Conservation (phyloP, 2,888 invertebrate species). For the Drosophila robusta region DNA sequence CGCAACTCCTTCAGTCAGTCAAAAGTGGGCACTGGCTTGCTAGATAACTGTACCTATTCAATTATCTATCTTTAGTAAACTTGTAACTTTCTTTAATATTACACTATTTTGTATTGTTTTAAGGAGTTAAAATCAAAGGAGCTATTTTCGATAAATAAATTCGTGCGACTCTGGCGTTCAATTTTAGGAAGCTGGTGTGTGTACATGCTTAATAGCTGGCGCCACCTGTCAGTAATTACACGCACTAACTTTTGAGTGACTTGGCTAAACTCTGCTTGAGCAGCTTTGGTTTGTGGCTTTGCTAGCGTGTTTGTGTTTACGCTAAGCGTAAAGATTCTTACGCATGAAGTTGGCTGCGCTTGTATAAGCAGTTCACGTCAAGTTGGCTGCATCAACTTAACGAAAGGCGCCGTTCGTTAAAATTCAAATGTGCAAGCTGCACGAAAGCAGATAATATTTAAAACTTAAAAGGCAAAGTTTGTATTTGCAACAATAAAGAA, state of each 20-base stretch:
- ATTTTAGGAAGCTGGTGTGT: background rate
- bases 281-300: background rate
- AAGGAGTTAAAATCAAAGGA: slow-evolving; percentile 5
- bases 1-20: background rate
- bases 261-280: rapidly evolving
- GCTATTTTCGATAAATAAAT: slow-evolving; percentile 32
- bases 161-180: background rate
- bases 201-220: background rate
- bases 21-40: too few species aligned
- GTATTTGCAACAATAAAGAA: background rate
- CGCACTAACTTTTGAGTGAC: background rate
- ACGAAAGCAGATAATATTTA: background rate
- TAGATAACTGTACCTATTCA: slow-evolving; percentile 10
- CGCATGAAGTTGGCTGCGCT: slow-evolving; percentile 31
- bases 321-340: background rate
- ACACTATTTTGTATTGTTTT: background rate
- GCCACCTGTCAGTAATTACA: slow-evolving; percentile 13
- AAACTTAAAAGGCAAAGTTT: background rate
- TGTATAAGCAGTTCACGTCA: background rate
- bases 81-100: background rate
- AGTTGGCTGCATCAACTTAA: slow-evolving; percentile 1
- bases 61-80: background rate
- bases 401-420: background rate
- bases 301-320: background rate
- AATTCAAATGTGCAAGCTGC: background rate